Base-by-base conservation (phyloP, 2,888 invertebrate species). In the Phorcus lineatus region DNA sequence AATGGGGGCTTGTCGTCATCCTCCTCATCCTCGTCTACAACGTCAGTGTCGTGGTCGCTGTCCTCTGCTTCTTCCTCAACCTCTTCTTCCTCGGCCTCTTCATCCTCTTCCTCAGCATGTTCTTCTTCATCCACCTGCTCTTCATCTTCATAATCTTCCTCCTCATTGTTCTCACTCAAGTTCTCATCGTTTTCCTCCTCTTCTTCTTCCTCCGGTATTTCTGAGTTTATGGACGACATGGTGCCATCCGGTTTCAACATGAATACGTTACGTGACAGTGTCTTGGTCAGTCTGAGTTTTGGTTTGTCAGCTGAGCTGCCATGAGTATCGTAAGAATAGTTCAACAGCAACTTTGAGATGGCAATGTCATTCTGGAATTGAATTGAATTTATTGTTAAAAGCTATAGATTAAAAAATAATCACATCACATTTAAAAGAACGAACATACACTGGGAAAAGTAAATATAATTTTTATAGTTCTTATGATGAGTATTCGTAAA, bases 261-360 rank as follows among this genome's bases (percentile, higher is more conserved):
- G 83, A 89, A 87, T 79, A 88, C 86, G 79, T 74, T 77, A n/a
- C 90, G 83, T 16, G 91, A 91, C 40, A 86, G 79, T 67, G 87
- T 85, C 78, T 85, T 87, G n/a, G 81, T 82, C 47, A 91, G 81
- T 22, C 80, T 74, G 19, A 85, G 84, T 53, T 82, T 83, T 24
- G 47, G 54, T 9, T 55, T 55, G 28, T 80, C 19, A 2, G 80
- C 79, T 53, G 40, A 24, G 66, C 24, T 54, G 16, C 57, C 74
- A 19, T 79, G 74, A 11, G 84, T 83, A 57, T 88, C 88, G 86
- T 92, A 94, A 66, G 86, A 86, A 78, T 87, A 85, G 86, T 94
- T 91, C 67, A 94, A 83, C 55, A 94, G 86, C 31, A 93, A 85
- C 83, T 92, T 92, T 9, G 93, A 93, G 86, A 93, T 88, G 77